Base-by-base conservation (phyloP, 2,113 vertebrate genomes). In the Petromus typicus region DNA sequence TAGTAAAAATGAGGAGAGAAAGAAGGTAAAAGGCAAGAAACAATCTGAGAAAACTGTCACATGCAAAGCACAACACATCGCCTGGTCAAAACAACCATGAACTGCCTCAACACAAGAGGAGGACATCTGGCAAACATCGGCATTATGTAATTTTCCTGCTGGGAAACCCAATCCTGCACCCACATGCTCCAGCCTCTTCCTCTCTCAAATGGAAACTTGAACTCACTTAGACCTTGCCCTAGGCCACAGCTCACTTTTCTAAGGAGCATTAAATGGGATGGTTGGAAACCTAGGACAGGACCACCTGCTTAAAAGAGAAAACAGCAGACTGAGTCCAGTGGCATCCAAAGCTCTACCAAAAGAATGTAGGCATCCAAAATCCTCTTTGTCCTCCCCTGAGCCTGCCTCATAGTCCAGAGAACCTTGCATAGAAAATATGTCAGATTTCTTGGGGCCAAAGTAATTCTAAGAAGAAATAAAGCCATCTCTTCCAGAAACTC, bases 221-320 rank as follows among this genome's bases (percentile, higher is more conserved):
- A 12, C 54, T 90, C 61, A 61, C 64, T 92, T 45, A 95, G 93
- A 82, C 54, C 79, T 48, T 79, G 85, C 45, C 71, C 61, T 40
- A 27, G 23, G 78, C 48, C 78, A 56, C 32, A 48, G 56, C 57
- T 94, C 86, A 37, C 18, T 37, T 78, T 80, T 63, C 63, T 57
- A 18, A 81, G 86, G 40, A 90, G 16, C 13, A 40, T 84, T 87
- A 75, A 57, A 71, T 37, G 30, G n/a, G 32, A 54, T 12, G 7
- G 11, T 20, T 37, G 37, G 13, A 17, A 25, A 34, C 66, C 43
- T 9, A 61, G 48, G n/a, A 9, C 8, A 22, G 22, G 4, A 43
- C 48, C 51, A 34, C 43, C 34, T 73, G 23, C 82, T 67, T 69
- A 57, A 67, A 82, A 64, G 48, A 67, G 66, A 93, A 89, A 45